These are phyloP conservation scores for Prorops nasuta DNA, from an alignment of 1,140 invertebrate species.

Conservation along the genomic window DNA sequence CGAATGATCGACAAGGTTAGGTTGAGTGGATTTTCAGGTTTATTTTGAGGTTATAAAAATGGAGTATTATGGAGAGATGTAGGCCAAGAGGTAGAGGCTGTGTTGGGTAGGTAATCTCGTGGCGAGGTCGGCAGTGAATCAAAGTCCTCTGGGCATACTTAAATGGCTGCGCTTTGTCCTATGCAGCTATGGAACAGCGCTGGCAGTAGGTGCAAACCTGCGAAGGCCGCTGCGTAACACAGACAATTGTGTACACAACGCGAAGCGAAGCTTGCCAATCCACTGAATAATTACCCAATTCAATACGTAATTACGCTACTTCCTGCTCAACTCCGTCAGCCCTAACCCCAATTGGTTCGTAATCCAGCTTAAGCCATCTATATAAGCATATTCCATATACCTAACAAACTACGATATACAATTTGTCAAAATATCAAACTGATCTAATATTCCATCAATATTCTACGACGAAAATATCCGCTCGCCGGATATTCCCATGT, in stretches of 20 bases:
- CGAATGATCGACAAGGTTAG: not conserved
- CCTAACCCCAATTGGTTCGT: slow-evolving; percentile 2
- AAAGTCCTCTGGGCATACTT: slow-evolving; percentile 29
- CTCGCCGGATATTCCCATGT: no score
- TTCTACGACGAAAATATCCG: not conserved
- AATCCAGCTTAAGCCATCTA: slow-evolving; percentile 28
- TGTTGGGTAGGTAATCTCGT: slow-evolving; percentile 31
- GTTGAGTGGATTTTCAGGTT: not conserved
- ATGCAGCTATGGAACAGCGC: slow-evolving; percentile 3
- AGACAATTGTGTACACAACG: slow-evolving; percentile 21
- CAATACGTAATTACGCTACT: slow-evolving; percentile 42
- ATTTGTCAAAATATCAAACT: slow-evolving; percentile 13
- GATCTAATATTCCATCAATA: slow-evolving; percentile 6
- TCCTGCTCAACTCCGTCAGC: slow-evolving; percentile 13
- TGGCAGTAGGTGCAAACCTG: not conserved
- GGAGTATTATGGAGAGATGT: not conserved
- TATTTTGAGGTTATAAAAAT: not conserved
- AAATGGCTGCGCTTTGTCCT: slow-evolving; percentile 14
- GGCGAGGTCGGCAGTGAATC: slow-evolving; percentile 28
- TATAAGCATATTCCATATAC: slow-evolving; percentile 20
- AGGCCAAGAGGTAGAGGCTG: not conserved
- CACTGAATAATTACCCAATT: slow-evolving; percentile 39
- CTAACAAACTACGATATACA: not conserved
- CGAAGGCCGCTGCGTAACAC: not conserved
- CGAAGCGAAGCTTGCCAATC: slow-evolving; percentile 18